These are phyloP conservation scores for Drosophila auraria DNA, from an alignment of 1,140 invertebrate species.

Conservation along the genomic window DNA sequence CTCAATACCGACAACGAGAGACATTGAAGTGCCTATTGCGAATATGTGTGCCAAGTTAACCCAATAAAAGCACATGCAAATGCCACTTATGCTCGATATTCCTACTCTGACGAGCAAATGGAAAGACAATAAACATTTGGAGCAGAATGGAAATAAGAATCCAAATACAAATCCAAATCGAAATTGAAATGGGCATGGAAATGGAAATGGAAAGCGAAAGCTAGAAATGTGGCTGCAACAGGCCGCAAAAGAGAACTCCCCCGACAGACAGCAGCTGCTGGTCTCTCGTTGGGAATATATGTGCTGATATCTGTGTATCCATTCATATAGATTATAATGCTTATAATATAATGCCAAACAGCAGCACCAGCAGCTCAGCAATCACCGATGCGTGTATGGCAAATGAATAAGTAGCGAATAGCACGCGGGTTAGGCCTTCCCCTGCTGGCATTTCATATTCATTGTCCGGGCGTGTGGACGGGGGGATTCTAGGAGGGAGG, in stretches of 20 bases:
- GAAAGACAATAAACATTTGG: constrained; percentile 61
- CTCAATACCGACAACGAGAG: constrained; percentile 22
- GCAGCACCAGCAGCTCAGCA: constrained; percentile 29
- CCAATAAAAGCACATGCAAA: constrained; percentile 35
- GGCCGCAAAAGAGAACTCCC: constrained; percentile 22
- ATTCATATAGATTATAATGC: constrained; percentile 39
- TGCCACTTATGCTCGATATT: constrained; percentile 34
- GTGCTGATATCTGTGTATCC: constrained; percentile 4
- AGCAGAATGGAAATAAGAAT: constrained; percentile 49
- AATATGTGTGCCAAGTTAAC: constrained; percentile 73
- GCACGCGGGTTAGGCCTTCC: constrained; percentile 35
- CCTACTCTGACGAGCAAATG: constrained; percentile 17
- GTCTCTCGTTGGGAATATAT: constrained; percentile 17
- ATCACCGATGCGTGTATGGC: constrained; percentile 60
- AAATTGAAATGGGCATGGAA: constrained; percentile 4
- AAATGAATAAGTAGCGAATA: constrained; percentile 60
- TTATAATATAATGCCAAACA: constrained; percentile 50
- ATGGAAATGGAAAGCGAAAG: neutral
- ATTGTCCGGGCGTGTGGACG: constrained; percentile 23
- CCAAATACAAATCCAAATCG: constrained; percentile 11
- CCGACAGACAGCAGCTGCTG: constrained; percentile 56
- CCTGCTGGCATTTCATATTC: constrained; percentile 49
- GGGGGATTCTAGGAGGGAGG: neutral
- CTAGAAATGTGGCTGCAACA: constrained; percentile 41
- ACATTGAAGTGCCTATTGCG: constrained; percentile 61